Base-by-base conservation (phyloP, 2,797 vertebrate species). In the Enteromius fasciolatus region DNA sequence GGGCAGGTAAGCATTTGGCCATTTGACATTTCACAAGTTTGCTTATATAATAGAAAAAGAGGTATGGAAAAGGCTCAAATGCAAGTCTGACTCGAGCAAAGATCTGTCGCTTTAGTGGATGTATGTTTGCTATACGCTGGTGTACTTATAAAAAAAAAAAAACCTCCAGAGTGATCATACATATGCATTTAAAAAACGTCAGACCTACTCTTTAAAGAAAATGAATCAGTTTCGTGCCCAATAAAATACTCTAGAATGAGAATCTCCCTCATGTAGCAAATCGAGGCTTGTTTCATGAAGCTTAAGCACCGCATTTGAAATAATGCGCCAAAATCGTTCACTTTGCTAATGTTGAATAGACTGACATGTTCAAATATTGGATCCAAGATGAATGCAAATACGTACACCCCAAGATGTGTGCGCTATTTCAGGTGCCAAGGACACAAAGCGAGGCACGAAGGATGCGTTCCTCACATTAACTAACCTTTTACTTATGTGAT, bases 401-500 rank as follows among this genome's bases (percentile, higher is more conserved):
- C 3, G 12, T 11, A 28, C 50, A 39, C 33, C 39, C 28, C 20
- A 41, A 57, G 12, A 39, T 18, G 4, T 18, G 15, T 17, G 4
- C 10, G 10, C 23, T 44, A 36, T 59, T 14, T 31, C 25, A 28
- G 59, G 25, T 14, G 50, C 44, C 15, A 8, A 31, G 78, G 39
- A 59, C 54, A 72, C 36, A 59, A 33, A 59, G 39, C 64, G 41
- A 39, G n/a, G 48, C 61, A 36, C 15, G 15, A 33, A 41, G 36
- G 14, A 64, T 33, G 64, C 6, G 33, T 41, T 61, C 69, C 59
- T 50, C 46, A 28, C 69, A 39, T 81, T 25, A 74, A 54, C 57
- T 64, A 81, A 63, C 80, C 46, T 81, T 63, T 66, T 54, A 20
- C 46, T 44, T 76, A 31, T 57, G 23, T 31, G 48, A 67, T 20